A percentile compares a stretch with the other conserved stretches of the same genome.
These are phyloP conservation scores for Sebastes taczanowskii DNA, from an alignment of 2,797 vertebrate genomes.

Conservation along the genomic window DNA sequence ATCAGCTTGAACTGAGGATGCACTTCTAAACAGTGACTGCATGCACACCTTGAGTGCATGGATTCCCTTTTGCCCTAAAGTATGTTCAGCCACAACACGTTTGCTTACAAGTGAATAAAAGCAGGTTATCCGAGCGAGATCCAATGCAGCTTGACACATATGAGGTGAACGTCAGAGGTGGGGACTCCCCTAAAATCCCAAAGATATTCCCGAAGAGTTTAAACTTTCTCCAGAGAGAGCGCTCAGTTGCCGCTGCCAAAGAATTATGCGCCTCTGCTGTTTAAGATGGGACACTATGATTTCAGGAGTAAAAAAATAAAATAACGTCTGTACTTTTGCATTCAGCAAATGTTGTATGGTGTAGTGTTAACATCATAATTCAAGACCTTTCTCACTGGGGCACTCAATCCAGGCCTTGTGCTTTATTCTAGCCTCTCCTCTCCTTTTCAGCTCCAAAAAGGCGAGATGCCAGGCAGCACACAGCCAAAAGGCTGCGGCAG, in stretches of 20 bases:
- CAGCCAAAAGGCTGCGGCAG: conserved; percentile 66
- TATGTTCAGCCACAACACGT: neutral
- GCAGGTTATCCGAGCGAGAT: neutral
- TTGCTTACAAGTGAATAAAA: neutral
- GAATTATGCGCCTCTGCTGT: neutral
- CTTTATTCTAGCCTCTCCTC: conserved; percentile 37
- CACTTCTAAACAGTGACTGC: neutral
- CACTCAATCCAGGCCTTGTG: conserved; percentile 56
- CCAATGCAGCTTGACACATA: neutral
- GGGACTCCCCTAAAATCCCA: neutral
- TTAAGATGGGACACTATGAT: neutral
- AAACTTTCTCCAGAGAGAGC: neutral
- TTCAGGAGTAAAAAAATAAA: neutral
- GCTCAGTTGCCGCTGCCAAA: neutral
- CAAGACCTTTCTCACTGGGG: conserved; percentile 53
- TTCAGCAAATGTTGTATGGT: conserved; percentile 6
- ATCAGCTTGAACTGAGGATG: neutral
- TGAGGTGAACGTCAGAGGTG: neutral
- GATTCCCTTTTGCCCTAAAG: neutral
- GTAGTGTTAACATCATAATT: conserved; percentile 38
- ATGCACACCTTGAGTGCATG: neutral
- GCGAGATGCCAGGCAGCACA: conserved; percentile 66
- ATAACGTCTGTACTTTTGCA: neutral
- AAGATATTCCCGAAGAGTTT: neutral
- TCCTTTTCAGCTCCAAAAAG: conserved; percentile 56